phyloP scores from a whole-genome alignment of 2,888 invertebrate genomes.

The Tethea ocularis region DNA sequence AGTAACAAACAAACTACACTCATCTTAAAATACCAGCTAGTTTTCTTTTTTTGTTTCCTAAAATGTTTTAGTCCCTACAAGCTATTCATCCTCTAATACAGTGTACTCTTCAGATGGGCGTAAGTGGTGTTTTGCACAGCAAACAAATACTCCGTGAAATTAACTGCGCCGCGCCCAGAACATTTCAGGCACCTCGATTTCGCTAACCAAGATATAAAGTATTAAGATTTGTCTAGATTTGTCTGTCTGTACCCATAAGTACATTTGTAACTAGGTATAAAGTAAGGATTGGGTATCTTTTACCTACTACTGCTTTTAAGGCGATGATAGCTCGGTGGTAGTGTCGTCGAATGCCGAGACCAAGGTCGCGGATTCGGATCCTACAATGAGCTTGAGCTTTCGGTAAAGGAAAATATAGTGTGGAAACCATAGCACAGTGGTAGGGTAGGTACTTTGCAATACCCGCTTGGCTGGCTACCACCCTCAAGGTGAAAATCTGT shows the following conservation, averaged over 20 bases:
- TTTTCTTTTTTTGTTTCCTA: slow-evolving; percentile 23
- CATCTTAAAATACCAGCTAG: background rate
- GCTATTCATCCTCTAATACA: slow-evolving; percentile 41
- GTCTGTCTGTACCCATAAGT: background rate
- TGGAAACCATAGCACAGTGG: no score
- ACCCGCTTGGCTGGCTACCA: no score
- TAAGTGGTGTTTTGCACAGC: slow-evolving; percentile 62
- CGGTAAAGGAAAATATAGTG: no score
- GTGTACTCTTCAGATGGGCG: slow-evolving; percentile 45
- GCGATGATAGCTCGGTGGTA: no score
- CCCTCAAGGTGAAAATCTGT: no score
- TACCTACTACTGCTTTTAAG: no score
- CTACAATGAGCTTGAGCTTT: no score
- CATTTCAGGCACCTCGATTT: slow-evolving; percentile 53
- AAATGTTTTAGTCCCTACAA: slow-evolving; percentile 42
- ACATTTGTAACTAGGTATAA: background rate
- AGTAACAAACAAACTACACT: background rate
- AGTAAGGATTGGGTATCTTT: no score
- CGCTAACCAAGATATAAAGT: background rate
- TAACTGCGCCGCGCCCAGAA: slow-evolving; percentile 59
- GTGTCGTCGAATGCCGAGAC: no score
- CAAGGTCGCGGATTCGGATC: no score
- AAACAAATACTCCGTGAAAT: slow-evolving; percentile 76
- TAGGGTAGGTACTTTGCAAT: no score
- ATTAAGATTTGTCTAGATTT: background rate